These are phyloP conservation scores for Chelonus formosanus DNA, from an alignment of 2,888 invertebrate species.

Conservation along the genomic window DNA sequence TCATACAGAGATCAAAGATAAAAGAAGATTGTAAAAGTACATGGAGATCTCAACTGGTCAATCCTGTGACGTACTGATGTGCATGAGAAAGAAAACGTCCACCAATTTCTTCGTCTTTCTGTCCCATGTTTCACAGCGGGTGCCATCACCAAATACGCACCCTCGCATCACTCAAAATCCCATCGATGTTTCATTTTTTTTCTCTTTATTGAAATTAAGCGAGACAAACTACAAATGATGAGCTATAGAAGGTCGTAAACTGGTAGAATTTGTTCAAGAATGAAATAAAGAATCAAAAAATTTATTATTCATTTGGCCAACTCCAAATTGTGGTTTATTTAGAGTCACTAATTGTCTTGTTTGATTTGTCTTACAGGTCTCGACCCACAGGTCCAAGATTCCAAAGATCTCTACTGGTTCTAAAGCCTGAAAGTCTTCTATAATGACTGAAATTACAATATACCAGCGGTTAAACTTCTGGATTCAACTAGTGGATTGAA, in stretches of 20 bases:
- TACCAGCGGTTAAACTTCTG: no score
- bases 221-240: no score
- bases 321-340: no score
- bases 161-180: constrained; percentile 61
- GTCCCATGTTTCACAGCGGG: constrained; percentile 60
- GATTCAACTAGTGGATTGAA: no score
- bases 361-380: constrained; percentile 52
- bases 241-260: no score
- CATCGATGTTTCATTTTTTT: constrained; percentile 40
- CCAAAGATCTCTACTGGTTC: constrained; percentile 61
- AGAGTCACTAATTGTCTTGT: constrained; percentile 23
- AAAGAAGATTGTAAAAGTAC: constrained; percentile 42
- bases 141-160: constrained; percentile 62
- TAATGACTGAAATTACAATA: no score
- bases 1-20: constrained; percentile 49
- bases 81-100: constrained; percentile 39
- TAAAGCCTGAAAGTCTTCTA: constrained; percentile 41
- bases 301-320: no score
- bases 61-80: constrained; percentile 27
- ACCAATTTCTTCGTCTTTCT: constrained; percentile 48
- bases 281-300: no score
- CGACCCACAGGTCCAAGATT: constrained; percentile 59
- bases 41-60: constrained; percentile 60
- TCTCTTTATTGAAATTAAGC: no score
- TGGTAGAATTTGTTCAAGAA: no score